These are phyloP conservation scores for Celastrina argiolus DNA, from an alignment of 2,888 invertebrate genomes.

Conservation along the genomic window DNA sequence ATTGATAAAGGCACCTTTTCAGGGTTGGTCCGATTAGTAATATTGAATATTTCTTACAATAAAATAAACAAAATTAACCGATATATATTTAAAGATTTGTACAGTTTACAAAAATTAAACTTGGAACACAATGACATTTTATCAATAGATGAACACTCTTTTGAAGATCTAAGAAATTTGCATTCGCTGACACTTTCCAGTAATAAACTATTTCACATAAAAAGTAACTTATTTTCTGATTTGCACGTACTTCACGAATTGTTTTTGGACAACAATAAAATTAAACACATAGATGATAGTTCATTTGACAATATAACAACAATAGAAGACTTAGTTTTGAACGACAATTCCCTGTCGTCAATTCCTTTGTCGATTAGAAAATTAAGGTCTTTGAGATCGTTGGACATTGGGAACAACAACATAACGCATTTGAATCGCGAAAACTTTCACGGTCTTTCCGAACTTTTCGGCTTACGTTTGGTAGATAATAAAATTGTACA, in stretches of 20 bases:
- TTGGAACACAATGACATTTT: conserved; percentile 84
- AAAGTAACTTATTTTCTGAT: conserved; percentile 82
- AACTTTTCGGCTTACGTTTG: conserved; percentile 86
- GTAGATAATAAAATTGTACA: conserved; percentile 88
- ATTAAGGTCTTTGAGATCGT: conserved; percentile 82
- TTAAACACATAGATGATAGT: conserved; percentile 81
- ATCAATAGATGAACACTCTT: conserved; percentile 84
- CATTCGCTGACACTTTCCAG: conserved; percentile 85
- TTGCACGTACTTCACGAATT: conserved; percentile 85
- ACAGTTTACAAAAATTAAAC: conserved; percentile 85
- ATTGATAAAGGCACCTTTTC: conserved; percentile 86
- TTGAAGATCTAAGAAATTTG: conserved; percentile 84
- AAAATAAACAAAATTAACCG: conserved; percentile 82
- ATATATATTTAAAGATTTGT: conserved; percentile 84
- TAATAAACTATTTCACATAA: conserved; percentile 82
- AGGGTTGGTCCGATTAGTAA: conserved; percentile 83
- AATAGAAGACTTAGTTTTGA: conserved; percentile 85
- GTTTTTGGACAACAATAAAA: conserved; percentile 84
- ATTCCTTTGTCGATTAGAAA: conserved; percentile 83
- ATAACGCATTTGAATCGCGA: conserved; percentile 84
- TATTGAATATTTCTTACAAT: conserved; percentile 86
- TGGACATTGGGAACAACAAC: conserved; percentile 89
- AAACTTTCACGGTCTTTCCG: conserved; percentile 84
- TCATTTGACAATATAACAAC: conserved; percentile 87
- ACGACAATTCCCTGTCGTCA: conserved; percentile 82